Base-by-base conservation (phyloP, 1,140 invertebrate genomes). In the Drosophila varians region DNA sequence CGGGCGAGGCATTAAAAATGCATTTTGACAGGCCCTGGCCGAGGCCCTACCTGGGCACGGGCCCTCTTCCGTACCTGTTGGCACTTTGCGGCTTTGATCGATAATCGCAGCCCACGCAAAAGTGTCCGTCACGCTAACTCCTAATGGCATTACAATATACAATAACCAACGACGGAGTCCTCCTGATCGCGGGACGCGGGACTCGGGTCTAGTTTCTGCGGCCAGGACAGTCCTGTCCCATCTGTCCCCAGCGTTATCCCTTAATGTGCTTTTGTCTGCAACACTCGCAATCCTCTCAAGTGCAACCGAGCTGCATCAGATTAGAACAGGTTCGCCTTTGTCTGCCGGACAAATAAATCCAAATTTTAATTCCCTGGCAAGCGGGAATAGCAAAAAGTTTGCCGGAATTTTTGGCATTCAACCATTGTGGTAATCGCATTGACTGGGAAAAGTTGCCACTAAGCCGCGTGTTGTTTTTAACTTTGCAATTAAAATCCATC, bases 241-340 rank as follows among this genome's bases (percentile, higher is more conserved):
- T 34, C 56, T 40, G 6, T 60, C 43, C 14, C 57, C n/a, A 11
- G 28, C 28, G 11, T 87, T 74, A 87, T 87, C 82, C 83, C 79
- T 87, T 87, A 87, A 87, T 87, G 77, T 78, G 82, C 77, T 87
- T 87, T 87, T 88, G 82, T 83, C 77, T 65, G 56, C 54, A 34
- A 54, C 58, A 77, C 36, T 38, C 28, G 36, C 36, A 87, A 87
- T 88, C 83, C 82, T 72, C 73, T 87, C 82, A 87, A 87, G 77
- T 88, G 82, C 82, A 88, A 87, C 82, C 65, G 65, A 77, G 77
- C 83, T 87, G 77, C 82, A 87, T 82, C 82, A 77, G 82, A 87
- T 87, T 87, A 87, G 83, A 88, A 87, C 83, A 87, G 83, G 82
- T 87, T 88, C 68, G 69, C 73, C 73, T 77, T 86, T 86, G 80